phyloP scores from a whole-genome alignment of 2,888 invertebrate species.

The Chromoteleia sp. region DNA sequence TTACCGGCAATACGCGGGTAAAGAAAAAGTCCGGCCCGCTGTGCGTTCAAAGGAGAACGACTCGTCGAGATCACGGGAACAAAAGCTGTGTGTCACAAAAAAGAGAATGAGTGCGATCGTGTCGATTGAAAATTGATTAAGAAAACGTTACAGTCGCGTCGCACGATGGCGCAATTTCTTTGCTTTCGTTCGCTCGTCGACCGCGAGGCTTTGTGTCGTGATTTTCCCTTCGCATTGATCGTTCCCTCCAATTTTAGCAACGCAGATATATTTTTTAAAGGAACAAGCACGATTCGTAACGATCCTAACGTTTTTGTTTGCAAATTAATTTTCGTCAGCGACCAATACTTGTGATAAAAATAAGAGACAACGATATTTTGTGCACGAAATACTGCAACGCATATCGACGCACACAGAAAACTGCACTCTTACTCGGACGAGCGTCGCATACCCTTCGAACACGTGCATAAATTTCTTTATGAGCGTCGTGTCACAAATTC shows the following conservation, averaged over 20 bases:
- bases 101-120: conserved; percentile 73
- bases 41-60: conserved; percentile 44
- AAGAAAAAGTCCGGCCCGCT: conserved; percentile 4
- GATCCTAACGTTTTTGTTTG: neutral
- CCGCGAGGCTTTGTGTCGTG: conserved; percentile 13
- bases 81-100: conserved; percentile 40
- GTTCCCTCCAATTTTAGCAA: conserved; percentile 7
- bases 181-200: conserved; percentile 47
- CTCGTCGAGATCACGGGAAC: conserved; percentile 41
- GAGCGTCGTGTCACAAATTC: conserved; percentile 81
- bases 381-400: conserved; percentile 18
- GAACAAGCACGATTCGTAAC: too few relatives aligned
- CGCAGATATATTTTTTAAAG: too few relatives aligned
- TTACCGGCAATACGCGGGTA: conserved; percentile 8
- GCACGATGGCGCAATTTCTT: conserved; percentile 71
- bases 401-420: conserved; percentile 32
- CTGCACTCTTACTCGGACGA: conserved; percentile 45
- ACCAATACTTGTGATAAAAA: neutral
- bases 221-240: conserved; percentile 64
- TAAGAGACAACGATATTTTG: conserved; percentile 36
- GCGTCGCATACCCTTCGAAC: conserved; percentile 68
- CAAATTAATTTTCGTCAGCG: neutral
- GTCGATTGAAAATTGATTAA: conserved; percentile 77
- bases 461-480: conserved; percentile 81
- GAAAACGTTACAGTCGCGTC: conserved; percentile 70